phyloP scores from a whole-genome alignment of 2,797 vertebrate species.

The Taenioides sp. region DNA sequence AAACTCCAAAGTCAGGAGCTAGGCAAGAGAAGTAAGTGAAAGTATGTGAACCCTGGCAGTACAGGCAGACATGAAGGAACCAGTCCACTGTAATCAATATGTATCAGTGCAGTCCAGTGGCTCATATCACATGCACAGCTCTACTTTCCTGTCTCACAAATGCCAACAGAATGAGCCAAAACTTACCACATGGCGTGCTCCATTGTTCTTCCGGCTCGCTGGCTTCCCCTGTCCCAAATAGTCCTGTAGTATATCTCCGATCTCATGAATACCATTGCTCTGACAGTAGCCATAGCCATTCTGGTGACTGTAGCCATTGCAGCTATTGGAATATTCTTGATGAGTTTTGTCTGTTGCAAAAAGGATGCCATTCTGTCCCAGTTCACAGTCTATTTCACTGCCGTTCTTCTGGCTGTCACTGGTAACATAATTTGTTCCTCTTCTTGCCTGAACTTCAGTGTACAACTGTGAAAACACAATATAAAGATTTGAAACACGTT shows the following conservation, averaged over 20 bases:
- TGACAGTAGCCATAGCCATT: slow-evolving; percentile 54
- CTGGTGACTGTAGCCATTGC: slow-evolving; percentile 50
- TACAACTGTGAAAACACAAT: slow-evolving; percentile 83
- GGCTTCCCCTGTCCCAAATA: slow-evolving; percentile 71
- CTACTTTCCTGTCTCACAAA: slow-evolving; percentile 54
- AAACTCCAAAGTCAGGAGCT: slow-evolving; percentile 24
- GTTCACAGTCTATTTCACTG: slow-evolving; percentile 61
- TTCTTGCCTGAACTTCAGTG: slow-evolving; percentile 91
- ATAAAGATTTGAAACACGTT: slow-evolving; percentile 6
- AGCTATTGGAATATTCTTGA: slow-evolving; percentile 45
- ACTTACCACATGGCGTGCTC: slow-evolving; percentile 86
- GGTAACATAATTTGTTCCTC: slow-evolving; percentile 78
- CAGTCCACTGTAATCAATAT: slow-evolving; percentile 59
- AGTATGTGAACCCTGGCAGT: slow-evolving; percentile 41
- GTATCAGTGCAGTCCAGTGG: slow-evolving; percentile 32
- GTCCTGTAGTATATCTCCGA: slow-evolving; percentile 75
- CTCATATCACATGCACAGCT: slow-evolving; percentile 40
- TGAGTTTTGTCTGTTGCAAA: slow-evolving; percentile 38
- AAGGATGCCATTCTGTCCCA: slow-evolving; percentile 38
- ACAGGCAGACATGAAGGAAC: slow-evolving; percentile 55
- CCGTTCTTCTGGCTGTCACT: slow-evolving; percentile 65
- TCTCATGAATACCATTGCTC: slow-evolving; percentile 59
- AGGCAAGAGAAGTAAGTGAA: slow-evolving; percentile 23
- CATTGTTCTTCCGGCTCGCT: slow-evolving; percentile 70
- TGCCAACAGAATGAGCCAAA: slow-evolving; percentile 31